Conservation (phyloP, 2,888 invertebrate genomes). For the Temnothorax rugatulus region DNA sequence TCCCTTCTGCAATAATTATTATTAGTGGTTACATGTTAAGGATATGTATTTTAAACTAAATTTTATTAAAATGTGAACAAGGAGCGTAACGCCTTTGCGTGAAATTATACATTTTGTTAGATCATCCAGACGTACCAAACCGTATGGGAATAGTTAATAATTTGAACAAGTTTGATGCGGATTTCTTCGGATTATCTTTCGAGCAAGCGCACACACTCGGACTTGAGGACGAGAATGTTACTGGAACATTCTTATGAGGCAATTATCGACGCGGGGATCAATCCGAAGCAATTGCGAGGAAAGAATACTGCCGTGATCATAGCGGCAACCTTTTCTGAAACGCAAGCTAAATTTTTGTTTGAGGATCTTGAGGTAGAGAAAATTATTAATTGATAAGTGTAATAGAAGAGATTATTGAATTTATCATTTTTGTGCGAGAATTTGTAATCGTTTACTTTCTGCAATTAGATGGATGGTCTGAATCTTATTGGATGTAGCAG, state of each 20-base stretch:
- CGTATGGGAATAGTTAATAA: not conserved
- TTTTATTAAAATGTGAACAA: not conserved
- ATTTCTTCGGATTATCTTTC: not conserved
- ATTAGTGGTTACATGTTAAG: not conserved
- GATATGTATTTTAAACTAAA: not conserved
- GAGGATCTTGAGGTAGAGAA: not conserved
- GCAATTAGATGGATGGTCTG: not conserved
- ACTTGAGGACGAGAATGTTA: not conserved
- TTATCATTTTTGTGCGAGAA: not conserved
- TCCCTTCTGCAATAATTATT: not conserved
- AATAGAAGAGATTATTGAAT: not conserved
- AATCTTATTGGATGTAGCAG: too few relatives aligned
- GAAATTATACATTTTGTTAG: not conserved
- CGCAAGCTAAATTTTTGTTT: too few relatives aligned
- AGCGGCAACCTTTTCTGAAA: not conserved
- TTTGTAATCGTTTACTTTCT: not conserved
- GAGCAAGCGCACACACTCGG: not conserved
- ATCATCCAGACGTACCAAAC: not conserved
- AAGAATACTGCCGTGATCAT: not conserved
- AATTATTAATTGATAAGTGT: not conserved
- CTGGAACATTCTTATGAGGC: not conserved
- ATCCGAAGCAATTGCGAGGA: conserved; percentile 8
- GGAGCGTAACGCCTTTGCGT: not conserved
- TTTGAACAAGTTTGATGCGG: not conserved
- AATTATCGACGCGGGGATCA: conserved; percentile 1